These are phyloP conservation scores for Sesia bembeciformis DNA, from an alignment of 2,888 invertebrate genomes.

Conservation along the genomic window DNA sequence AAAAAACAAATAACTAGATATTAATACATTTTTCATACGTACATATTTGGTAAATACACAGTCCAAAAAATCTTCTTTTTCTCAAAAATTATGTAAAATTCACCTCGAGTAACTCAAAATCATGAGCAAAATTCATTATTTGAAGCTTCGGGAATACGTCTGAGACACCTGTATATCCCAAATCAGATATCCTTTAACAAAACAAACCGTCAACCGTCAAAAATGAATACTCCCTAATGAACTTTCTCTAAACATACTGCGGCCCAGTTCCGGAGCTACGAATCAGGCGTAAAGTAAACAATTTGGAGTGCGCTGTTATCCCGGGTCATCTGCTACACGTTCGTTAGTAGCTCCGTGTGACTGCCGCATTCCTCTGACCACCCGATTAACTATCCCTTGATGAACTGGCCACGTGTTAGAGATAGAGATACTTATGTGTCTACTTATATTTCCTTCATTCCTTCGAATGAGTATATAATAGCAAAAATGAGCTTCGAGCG, in stretches of 20 bases:
- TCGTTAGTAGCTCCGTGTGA: background rate
- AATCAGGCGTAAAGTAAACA: background rate
- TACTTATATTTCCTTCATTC: no score
- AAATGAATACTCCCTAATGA: constrained; percentile 19
- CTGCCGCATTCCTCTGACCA: background rate
- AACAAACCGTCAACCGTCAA: background rate
- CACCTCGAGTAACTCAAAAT: no score
- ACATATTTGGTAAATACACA: no score
- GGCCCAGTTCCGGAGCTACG: background rate
- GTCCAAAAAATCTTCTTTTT: no score
- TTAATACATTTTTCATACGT: no score
- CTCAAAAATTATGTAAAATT: no score
- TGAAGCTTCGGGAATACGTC: no score
- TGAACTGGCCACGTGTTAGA: background rate
- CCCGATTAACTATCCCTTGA: background rate
- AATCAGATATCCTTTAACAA: background rate
- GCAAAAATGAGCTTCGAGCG: no score
- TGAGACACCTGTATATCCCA: no score
- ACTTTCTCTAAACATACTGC: constrained; percentile 11
- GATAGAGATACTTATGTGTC: background rate
- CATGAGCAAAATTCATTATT: no score
- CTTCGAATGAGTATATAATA: no score
- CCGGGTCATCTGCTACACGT: background rate
- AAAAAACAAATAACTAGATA: no score
- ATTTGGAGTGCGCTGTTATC: background rate